These are phyloP conservation scores for Eutolmus rufibarbis DNA, from an alignment of 2,888 invertebrate genomes.

Conservation along the genomic window DNA sequence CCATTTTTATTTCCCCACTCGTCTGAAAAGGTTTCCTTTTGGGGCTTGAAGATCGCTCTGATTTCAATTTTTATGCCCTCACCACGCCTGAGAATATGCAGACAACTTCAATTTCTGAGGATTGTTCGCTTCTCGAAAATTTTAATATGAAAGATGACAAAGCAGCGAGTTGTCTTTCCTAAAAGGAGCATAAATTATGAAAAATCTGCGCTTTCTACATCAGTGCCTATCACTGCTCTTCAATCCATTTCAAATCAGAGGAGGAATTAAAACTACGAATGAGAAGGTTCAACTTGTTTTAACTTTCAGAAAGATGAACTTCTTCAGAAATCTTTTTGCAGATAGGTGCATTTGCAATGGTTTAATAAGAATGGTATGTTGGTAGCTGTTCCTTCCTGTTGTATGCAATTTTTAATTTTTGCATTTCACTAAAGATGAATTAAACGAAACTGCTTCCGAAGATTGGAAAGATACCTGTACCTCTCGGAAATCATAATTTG, in stretches of 20 bases:
- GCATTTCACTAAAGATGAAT: background rate
- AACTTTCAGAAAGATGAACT: background rate
- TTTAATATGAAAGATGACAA: slow-evolving; percentile 30
- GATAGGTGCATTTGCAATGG: background rate
- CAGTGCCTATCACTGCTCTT: background rate
- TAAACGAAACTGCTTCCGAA: too few relatives aligned
- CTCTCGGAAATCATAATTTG: too few relatives aligned
- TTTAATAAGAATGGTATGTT: too few relatives aligned
- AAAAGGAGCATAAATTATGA: background rate
- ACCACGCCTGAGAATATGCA: background rate
- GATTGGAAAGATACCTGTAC: too few relatives aligned
- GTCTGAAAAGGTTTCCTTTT: slow-evolving; percentile 17
- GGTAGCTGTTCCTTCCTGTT: background rate
- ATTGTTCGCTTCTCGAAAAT: slow-evolving; percentile 8
- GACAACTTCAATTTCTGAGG: background rate
- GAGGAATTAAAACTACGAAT: background rate
- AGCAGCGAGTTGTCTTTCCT: background rate
- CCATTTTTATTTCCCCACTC: slow-evolving; percentile 39
- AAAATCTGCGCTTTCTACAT: slow-evolving; percentile 1
- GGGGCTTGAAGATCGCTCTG: background rate
- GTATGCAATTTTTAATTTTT: background rate
- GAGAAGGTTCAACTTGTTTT: background rate
- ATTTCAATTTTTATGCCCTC: background rate
- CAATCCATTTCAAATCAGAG: slow-evolving; percentile 17
- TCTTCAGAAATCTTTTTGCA: background rate